These are phyloP conservation scores for Donacobius atricapilla DNA, from an alignment of 2,113 vertebrate species.

Conservation along the genomic window DNA sequence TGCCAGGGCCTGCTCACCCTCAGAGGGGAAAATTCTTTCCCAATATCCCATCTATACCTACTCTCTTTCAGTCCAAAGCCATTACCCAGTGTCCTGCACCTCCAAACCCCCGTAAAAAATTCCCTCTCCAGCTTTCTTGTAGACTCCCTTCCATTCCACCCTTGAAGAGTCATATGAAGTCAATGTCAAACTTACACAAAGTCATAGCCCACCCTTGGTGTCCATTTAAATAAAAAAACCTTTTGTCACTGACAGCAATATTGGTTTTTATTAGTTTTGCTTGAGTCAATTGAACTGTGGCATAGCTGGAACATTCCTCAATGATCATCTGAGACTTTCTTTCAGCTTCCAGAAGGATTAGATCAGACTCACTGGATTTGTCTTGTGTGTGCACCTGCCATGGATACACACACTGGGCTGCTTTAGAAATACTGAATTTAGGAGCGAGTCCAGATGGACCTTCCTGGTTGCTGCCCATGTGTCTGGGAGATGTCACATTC, in stretches of 20 bases:
- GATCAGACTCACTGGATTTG: not conserved
- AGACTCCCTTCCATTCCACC: not conserved
- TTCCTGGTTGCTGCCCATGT: not conserved
- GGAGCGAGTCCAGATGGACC: not conserved
- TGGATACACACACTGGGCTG: not conserved
- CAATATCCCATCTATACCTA: not conserved
- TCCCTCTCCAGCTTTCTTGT: not conserved
- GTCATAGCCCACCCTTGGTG: not conserved
- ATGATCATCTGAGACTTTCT: not conserved
- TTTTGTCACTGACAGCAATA: not conserved
- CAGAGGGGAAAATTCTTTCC: not conserved
- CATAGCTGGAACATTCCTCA: not conserved
- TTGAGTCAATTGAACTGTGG: not conserved
- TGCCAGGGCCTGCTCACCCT: not conserved
- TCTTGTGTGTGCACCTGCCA: too few species aligned
- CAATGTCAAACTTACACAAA: not conserved
- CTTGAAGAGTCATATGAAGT: not conserved
- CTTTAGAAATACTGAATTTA: not conserved
- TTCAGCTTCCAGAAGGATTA: not conserved
- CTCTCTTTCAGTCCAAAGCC: not conserved
- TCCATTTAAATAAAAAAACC: not conserved
- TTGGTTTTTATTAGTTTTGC: not conserved
- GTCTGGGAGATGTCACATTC: not conserved
- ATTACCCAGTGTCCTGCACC: not conserved
- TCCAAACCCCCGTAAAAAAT: not conserved